Conservation (phyloP, 2,888 invertebrate species). For the Trichacis sp. region DNA sequence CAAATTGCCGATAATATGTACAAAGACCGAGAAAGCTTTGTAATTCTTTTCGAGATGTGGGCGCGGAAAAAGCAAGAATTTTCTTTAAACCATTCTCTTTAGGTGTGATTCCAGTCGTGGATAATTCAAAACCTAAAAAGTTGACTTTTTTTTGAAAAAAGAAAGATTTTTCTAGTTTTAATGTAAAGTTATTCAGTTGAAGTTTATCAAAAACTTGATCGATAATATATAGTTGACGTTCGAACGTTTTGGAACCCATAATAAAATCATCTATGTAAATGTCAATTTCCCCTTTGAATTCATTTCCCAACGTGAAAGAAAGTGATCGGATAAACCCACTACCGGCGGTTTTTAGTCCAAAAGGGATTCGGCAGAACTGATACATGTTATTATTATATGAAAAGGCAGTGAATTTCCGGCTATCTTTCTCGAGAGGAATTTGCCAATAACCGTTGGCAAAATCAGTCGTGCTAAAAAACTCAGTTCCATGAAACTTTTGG, state of each 20-base stretch:
- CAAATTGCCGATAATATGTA: too few species aligned
- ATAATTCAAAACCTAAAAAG: too few species aligned
- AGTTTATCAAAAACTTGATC: neutral
- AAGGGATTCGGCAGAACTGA: too few species aligned
- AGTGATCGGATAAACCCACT: conserved; percentile 46
- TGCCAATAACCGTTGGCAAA: conserved; percentile 40
- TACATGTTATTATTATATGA: conserved; percentile 17
- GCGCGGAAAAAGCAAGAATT: too few species aligned
- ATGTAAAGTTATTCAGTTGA: conserved; percentile 27
- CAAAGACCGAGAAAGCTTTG: too few species aligned
- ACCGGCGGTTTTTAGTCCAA: conserved; percentile 51
- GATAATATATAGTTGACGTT: conserved; percentile 6
- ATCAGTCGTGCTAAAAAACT: conserved; percentile 40
- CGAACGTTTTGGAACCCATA: conserved; percentile 5
- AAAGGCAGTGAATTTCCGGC: conserved; percentile 33
- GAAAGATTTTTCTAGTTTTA: conserved; percentile 42
- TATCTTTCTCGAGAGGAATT: conserved; percentile 16
- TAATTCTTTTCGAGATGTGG: too few species aligned
- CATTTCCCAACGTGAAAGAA: conserved; percentile 28
- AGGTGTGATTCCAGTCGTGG: too few species aligned
- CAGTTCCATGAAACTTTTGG: too few species aligned
- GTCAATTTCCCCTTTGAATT: too few species aligned
- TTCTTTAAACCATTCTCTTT: too few species aligned
- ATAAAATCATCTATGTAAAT: conserved; percentile 31
- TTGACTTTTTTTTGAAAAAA: too few species aligned